Evolutionary conservation across 2,113 vertebrate species (phyloP).

Genomic region (Ceratotherium simum): DNA sequence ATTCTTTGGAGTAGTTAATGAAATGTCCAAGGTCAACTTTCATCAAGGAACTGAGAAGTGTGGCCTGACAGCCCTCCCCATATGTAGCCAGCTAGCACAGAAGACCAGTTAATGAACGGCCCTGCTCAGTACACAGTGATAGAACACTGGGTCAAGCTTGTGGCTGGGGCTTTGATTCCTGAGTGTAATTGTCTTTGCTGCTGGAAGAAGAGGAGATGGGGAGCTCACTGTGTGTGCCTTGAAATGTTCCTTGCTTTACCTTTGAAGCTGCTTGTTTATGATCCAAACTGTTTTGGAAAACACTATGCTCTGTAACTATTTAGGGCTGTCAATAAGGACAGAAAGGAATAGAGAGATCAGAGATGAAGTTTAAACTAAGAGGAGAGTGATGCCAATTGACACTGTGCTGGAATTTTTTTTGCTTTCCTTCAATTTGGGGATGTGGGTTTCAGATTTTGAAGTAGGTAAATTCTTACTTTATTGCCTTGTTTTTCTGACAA

Average conservation of each 20-base stretch:
- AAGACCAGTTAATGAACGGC: background rate
- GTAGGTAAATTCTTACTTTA: background rate
- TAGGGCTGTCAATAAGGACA: background rate
- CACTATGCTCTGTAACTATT: background rate
- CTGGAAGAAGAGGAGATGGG: background rate
- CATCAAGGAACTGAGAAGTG: background rate
- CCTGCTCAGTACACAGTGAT: background rate
- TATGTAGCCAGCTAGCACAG: background rate
- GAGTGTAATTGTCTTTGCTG: background rate
- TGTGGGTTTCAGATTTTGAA: background rate
- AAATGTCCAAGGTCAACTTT: conserved; percentile 30
- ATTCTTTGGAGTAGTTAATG: conserved; percentile 22
- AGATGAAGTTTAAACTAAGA: background rate
- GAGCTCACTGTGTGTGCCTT: background rate
- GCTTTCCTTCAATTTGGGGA: background rate
- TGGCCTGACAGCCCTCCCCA: background rate
- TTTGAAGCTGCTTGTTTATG: background rate
- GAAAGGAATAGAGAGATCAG: background rate
- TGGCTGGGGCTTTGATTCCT: background rate
- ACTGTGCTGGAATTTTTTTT: background rate
- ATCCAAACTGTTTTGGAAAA: conserved; percentile 17
- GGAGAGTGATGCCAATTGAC: background rate
- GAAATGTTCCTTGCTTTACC: background rate
- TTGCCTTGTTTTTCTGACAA: conserved; percentile 6
- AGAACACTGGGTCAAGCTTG: background rate